A percentile compares a stretch with the other conserved stretches of the same genome.
phyloP scores from a whole-genome alignment of 2,797 vertebrate genomes.

The Balearica regulorum region DNA sequence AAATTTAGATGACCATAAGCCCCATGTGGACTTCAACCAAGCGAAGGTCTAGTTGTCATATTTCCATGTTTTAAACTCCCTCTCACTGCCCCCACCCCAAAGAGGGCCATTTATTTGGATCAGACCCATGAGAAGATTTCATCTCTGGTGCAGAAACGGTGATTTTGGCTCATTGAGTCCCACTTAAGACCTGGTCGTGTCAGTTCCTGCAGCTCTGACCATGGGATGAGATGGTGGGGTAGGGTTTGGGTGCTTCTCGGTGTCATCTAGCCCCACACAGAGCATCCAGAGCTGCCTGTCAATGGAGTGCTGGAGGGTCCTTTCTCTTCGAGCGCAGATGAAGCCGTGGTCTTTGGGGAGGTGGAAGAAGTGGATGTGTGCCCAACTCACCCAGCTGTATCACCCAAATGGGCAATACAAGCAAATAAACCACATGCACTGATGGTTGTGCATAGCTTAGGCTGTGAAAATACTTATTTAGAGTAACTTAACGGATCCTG shows the following conservation, averaged over 20 bases:
- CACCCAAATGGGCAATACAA: neutral
- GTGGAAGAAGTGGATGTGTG: neutral
- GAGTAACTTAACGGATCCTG: neutral
- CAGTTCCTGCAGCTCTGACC: neutral
- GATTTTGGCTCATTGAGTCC: neutral
- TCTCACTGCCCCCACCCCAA: neutral
- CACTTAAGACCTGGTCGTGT: neutral
- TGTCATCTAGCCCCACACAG: neutral
- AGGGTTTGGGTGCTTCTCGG: neutral
- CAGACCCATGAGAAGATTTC: neutral
- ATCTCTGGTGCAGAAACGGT: neutral
- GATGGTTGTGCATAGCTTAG: neutral
- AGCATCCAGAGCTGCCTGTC: neutral
- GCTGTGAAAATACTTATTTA: neutral
- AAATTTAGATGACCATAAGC: neutral
- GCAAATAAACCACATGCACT: neutral
- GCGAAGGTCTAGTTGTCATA: rapidly evolving
- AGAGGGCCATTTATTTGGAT: neutral
- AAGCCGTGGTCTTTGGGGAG: neutral
- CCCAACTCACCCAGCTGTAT: neutral
- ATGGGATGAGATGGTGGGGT: too few species aligned
- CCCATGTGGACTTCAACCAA: neutral
- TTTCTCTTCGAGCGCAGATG: neutral
- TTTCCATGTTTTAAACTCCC: neutral
- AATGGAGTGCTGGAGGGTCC: neutral